Evolutionary conservation across 2,797 vertebrate genomes (phyloP), one percentile per base, ranked within the genome.

Genomic region (Acanthiza pusilla): DNA sequence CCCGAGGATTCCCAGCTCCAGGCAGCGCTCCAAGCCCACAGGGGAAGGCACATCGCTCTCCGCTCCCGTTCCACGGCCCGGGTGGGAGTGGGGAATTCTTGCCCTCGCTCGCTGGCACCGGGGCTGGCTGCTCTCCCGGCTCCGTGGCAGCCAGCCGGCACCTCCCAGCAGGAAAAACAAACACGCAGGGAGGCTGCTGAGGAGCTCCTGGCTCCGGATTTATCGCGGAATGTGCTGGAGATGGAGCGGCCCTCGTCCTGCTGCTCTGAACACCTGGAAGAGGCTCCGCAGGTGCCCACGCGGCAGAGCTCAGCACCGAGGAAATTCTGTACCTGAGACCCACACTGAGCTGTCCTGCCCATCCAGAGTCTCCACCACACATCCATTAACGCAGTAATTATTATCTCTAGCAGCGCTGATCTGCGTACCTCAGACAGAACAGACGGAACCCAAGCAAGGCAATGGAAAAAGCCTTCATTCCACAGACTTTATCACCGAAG

Each of bases 371-470:
- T 25, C 85, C 61, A 8, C 1, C 77, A 13, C 55, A 5, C 18
- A 0, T 1, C 51, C 51, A 5, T 3, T 9, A 15, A 3, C 2
- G 21, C 63, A 25, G 50, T 2, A n/a, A 21, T 5, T 2, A 21
- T 5, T 2, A 1, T 25, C 58, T 10, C 2, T 1, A 10, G 62
- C 40, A 62, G 48, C 32, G 0, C 68, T 3, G 21, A 1, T 2
- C 57, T 21, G 50, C 38, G 18, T 2, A 10, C 25, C 62, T 16
- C 47, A 10, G 88, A 27, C 66, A n/a, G 34, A 10, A 23, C 63
- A 70, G 51, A 5, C 45, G 25, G 55, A 67, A 26, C 32, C n/a
- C 58, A 7, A 36, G 54, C n/a, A 27, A 2, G 21, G 72, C 53
- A 34, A 40, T 9, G 57, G 63, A 29, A 47, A 38, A 55, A 47